These are phyloP conservation scores for Liasis olivaceus DNA, from an alignment of 2,797 vertebrate species.

Conservation along the genomic window DNA sequence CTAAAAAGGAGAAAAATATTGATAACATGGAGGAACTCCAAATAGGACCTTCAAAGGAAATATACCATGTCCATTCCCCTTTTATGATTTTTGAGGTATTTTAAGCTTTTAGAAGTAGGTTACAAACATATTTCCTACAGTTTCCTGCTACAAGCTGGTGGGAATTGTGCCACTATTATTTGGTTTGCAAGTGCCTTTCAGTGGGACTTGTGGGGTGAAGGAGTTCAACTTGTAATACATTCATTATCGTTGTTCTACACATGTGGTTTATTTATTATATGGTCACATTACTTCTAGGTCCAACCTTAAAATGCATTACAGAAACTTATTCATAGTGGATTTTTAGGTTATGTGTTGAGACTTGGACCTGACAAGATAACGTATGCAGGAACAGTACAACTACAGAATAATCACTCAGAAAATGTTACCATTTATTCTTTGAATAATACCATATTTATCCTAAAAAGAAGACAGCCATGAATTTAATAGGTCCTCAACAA, in stretches of 20 bases:
- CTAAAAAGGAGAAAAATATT: neutral
- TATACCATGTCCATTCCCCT: neutral
- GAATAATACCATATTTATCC: no score
- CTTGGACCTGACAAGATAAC: neutral
- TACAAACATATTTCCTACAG: neutral
- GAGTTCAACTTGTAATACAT: neutral
- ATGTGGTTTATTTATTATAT: neutral
- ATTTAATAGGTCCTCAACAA: no score
- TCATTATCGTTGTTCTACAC: neutral
- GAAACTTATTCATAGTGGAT: neutral
- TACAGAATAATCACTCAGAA: neutral
- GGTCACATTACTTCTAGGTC: neutral
- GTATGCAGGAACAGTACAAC: neutral
- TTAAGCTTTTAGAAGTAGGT: neutral
- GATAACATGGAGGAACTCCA: neutral
- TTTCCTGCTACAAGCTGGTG: neutral
- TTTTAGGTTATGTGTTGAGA: neutral
- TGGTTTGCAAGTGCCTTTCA: neutral
- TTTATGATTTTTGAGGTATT: neutral
- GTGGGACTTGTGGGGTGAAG: neutral
- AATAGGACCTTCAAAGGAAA: neutral
- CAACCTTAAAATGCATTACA: neutral
- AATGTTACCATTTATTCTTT: no score
- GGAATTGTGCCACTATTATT: neutral
- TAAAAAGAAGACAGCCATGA: no score